Evolutionary conservation across 2,888 invertebrate species (phyloP).

Genomic region (Cephus pygmeus): DNA sequence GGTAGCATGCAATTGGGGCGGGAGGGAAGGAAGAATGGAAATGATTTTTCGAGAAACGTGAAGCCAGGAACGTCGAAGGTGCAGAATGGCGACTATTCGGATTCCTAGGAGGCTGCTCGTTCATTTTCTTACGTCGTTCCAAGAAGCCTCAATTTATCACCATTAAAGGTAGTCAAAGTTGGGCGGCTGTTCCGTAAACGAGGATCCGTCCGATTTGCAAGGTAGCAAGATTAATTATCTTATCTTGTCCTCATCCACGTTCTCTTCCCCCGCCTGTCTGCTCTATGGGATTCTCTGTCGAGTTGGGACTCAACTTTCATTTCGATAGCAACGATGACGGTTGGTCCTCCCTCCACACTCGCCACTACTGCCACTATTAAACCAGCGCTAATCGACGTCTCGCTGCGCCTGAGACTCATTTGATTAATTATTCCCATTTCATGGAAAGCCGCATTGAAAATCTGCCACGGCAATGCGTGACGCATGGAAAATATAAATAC

Average conservation of each 20-base stretch:
- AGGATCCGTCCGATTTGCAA: slow-evolving; percentile 33
- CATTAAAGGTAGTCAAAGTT: slow-evolving; percentile 24
- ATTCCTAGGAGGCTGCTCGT: background rate
- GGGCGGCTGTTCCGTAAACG: slow-evolving; percentile 1
- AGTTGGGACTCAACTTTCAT: slow-evolving; percentile 21
- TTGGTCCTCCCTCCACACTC: too few species aligned
- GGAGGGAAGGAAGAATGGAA: slow-evolving; percentile 1
- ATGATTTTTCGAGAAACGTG: background rate
- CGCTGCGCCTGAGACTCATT: slow-evolving; percentile 29
- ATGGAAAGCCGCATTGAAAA: slow-evolving; percentile 29
- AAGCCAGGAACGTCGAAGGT: background rate
- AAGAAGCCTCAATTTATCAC: slow-evolving; percentile 17
- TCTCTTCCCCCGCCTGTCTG: slow-evolving; percentile 18
- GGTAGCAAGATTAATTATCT: slow-evolving; percentile 49
- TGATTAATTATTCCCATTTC: slow-evolving; percentile 49
- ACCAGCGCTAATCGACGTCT: background rate
- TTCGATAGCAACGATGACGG: slow-evolving; percentile 31
- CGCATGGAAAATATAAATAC: too few species aligned
- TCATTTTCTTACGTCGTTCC: slow-evolving; percentile 2
- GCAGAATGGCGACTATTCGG: too few species aligned
- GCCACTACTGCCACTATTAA: slow-evolving; percentile 19
- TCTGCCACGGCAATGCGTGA: slow-evolving; percentile 14
- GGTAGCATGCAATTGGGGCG: background rate
- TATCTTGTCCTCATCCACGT: slow-evolving; percentile 25
- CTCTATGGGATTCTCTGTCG: slow-evolving; percentile 8